A percentile compares a stretch with the other conserved stretches of the same genome.
These are phyloP conservation scores for Cheirogaleus medius DNA, from an alignment of 2,113 vertebrate genomes.

Conservation along the genomic window DNA sequence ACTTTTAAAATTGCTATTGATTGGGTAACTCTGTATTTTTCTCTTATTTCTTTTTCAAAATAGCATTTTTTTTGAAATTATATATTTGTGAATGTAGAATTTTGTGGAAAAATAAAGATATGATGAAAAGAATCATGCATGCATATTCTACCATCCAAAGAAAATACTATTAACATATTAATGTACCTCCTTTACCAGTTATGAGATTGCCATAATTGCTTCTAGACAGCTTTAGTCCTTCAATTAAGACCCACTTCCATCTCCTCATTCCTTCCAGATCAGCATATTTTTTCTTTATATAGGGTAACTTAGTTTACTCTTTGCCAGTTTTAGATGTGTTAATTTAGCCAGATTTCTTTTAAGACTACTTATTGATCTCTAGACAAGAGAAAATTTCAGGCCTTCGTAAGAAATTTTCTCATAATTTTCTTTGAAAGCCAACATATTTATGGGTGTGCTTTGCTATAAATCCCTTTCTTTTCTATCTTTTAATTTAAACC, in stretches of 20 bases:
- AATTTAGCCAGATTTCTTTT: conserved; percentile 13
- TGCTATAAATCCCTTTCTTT: not conserved
- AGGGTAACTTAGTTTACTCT: not conserved
- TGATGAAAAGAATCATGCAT: not conserved
- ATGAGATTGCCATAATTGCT: not conserved
- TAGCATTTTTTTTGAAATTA: not conserved
- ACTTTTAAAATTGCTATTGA: too few species aligned
- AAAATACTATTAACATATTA: not conserved
- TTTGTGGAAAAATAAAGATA: not conserved
- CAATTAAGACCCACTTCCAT: not conserved
- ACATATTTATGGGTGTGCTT: not conserved
- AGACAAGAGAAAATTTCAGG: not conserved
- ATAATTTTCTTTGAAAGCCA: conserved; percentile 47
- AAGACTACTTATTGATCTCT: not conserved
- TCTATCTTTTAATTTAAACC: conserved; percentile 26
- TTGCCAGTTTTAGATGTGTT: not conserved
- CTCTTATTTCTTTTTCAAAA: conserved; percentile 7
- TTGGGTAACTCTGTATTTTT: not conserved
- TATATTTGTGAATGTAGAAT: not conserved
- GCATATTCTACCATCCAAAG: not conserved
- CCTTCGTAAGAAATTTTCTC: not conserved
- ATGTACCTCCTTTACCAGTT: too few species aligned
- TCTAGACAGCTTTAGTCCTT: not conserved
- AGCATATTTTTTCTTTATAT: not conserved
- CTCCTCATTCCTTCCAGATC: not conserved